Evolutionary conservation across 2,888 invertebrate species (phyloP).

Genomic region (Spilarctia lutea): DNA sequence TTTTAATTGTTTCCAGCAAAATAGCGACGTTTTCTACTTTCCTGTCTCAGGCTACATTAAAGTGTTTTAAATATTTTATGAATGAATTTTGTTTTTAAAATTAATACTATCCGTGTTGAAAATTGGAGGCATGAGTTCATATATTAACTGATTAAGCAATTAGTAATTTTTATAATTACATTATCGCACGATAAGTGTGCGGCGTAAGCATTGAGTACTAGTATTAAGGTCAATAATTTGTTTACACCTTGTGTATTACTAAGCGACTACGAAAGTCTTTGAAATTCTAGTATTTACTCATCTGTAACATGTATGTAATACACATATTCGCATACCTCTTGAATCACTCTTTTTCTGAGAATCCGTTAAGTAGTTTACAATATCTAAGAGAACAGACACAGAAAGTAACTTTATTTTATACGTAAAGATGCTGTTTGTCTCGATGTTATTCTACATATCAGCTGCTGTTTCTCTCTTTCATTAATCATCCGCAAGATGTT

Average conservation of each 20-base stretch:
- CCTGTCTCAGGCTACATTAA: not conserved
- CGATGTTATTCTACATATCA: slow-evolving; percentile 46
- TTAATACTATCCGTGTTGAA: not conserved
- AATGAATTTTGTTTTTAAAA: not conserved
- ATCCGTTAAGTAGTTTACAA: no score
- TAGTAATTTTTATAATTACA: not conserved
- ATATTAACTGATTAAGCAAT: not conserved
- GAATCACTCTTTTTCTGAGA: no score
- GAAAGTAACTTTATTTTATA: no score
- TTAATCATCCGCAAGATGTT: slow-evolving; percentile 61
- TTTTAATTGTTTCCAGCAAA: not conserved
- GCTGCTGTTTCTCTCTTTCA: slow-evolving; percentile 57
- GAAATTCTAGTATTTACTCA: no score
- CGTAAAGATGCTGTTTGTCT: not conserved
- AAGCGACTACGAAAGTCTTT: no score
- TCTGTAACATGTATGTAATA: no score
- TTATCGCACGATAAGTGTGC: not conserved
- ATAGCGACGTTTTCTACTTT: not conserved
- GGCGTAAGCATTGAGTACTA: not conserved
- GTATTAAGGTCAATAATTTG: not conserved
- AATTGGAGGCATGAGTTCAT: not conserved
- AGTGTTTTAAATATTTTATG: not conserved
- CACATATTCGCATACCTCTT: no score
- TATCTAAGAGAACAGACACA: no score
- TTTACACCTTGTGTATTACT: not conserved